Conservation (phyloP, 2,888 invertebrate species). For the Cetonia aurata region DNA sequence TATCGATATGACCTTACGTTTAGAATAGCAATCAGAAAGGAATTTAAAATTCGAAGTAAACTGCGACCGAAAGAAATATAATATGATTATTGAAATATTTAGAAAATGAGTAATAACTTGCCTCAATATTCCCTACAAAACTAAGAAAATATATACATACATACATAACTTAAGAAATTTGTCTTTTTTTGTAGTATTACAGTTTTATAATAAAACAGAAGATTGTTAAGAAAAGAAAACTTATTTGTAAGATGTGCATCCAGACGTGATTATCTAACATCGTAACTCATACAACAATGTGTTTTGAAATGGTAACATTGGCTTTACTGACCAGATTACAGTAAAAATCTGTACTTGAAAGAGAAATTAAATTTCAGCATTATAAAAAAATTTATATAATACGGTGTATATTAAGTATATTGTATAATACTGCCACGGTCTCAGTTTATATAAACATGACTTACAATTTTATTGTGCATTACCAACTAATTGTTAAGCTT, state of each 20-base stretch:
- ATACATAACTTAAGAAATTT: constrained; percentile 21
- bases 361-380: too few species aligned
- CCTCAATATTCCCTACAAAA: constrained; percentile 26
- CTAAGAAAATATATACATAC: constrained; percentile 26
- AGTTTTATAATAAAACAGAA: constrained; percentile 15
- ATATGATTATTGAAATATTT: constrained; percentile 23
- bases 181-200: constrained; percentile 1
- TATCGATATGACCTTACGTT: constrained; percentile 27
- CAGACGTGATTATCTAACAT: constrained; percentile 17
- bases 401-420: too few species aligned
- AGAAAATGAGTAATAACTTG: constrained; percentile 23
- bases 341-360: constrained; percentile 14
- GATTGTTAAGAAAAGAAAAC: constrained; percentile 17
- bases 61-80: constrained; percentile 25
- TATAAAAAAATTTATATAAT: too few species aligned
- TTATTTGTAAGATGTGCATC: constrained; percentile 17
- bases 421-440: too few species aligned
- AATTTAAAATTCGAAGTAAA: constrained; percentile 23
- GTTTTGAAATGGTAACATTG: constrained; percentile 25
- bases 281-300: constrained; percentile 20
- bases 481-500: too few species aligned
- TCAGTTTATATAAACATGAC: too few species aligned
- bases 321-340: constrained; percentile 31
- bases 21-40: constrained; percentile 24
- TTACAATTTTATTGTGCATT: too few species aligned